Conservation (phyloP, 1,140 invertebrate species). For the Cylas formicarius region DNA sequence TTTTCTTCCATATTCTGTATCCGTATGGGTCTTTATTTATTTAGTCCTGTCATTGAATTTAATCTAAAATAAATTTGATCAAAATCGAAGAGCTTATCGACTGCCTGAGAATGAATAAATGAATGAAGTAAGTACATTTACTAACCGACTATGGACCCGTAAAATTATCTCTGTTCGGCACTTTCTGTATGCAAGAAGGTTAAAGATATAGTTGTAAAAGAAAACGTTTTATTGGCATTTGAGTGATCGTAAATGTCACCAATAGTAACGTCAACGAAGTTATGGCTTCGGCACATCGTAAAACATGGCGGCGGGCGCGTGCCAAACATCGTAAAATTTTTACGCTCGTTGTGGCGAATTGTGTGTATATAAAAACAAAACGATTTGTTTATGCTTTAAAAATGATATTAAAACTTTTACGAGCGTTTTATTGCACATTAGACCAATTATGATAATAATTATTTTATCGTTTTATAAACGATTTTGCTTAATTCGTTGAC, state of each 20-base stretch:
- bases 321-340: slow-evolving; percentile 34
- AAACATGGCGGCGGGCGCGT: slow-evolving; percentile 25
- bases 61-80: no score
- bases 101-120: no score
- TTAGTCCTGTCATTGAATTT: no score
- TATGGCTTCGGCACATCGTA: slow-evolving; percentile 28
- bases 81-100: no score
- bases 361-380: slow-evolving; percentile 27
- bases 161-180: no score
- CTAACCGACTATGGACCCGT: no score
- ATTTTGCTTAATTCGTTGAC: no score
- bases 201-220: slow-evolving; percentile 33
- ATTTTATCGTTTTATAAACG: no score
- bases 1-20: no score
- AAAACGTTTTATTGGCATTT: slow-evolving; percentile 37
- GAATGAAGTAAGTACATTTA: no score
- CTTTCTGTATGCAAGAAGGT: slow-evolving; percentile 34
- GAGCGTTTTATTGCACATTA: slow-evolving; percentile 18
- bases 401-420: slow-evolving; percentile 24
- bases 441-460: no score
- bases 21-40: no score
- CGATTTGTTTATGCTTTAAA: slow-evolving; percentile 31
- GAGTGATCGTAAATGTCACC: slow-evolving; percentile 37
- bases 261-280: slow-evolving; percentile 26
- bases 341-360: slow-evolving; percentile 26